These are phyloP conservation scores for Caenorhabditis drosophilae DNA, from an alignment of 2,888 invertebrate species.

Conservation along the genomic window DNA sequence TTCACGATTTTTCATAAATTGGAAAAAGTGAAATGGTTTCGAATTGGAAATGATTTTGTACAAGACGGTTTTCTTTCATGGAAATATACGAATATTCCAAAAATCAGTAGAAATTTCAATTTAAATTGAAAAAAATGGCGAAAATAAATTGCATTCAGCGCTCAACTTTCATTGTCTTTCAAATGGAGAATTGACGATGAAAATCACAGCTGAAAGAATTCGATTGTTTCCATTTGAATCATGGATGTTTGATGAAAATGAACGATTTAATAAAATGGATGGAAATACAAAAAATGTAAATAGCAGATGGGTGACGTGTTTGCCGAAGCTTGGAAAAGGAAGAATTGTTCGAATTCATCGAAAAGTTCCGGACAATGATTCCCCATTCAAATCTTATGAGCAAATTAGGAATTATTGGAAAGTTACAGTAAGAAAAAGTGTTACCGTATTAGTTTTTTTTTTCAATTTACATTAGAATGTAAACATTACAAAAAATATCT, in stretches of 20 bases:
- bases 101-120: slow-evolving; percentile 7
- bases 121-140: not conserved
- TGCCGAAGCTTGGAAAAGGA: slow-evolving; percentile 32
- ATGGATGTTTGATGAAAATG: slow-evolving; percentile 19
- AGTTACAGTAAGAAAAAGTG: slow-evolving; percentile 9
- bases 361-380: slow-evolving; percentile 15
- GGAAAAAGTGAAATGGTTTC: slow-evolving; percentile 22
- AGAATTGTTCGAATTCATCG: slow-evolving; percentile 15
- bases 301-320: slow-evolving; percentile 23
- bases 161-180: not conserved
- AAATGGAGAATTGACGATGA: not conserved
- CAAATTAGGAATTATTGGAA: slow-evolving; percentile 31
- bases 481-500: not conserved
- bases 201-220: slow-evolving; percentile 1
- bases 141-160: not conserved
- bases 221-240: slow-evolving; percentile 25
- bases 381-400: slow-evolving; percentile 19
- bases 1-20: slow-evolving; percentile 21
- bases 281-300: slow-evolving; percentile 9
- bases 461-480: not conserved
- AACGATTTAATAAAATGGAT: slow-evolving; percentile 13
- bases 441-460: not conserved
- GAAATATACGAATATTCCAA: slow-evolving; percentile 17
- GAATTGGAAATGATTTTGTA: slow-evolving; percentile 25
- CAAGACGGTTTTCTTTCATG: slow-evolving; percentile 26